Evolutionary conservation across 2,797 vertebrate genomes (phyloP).

Genomic region (Pangasius macronema): DNA sequence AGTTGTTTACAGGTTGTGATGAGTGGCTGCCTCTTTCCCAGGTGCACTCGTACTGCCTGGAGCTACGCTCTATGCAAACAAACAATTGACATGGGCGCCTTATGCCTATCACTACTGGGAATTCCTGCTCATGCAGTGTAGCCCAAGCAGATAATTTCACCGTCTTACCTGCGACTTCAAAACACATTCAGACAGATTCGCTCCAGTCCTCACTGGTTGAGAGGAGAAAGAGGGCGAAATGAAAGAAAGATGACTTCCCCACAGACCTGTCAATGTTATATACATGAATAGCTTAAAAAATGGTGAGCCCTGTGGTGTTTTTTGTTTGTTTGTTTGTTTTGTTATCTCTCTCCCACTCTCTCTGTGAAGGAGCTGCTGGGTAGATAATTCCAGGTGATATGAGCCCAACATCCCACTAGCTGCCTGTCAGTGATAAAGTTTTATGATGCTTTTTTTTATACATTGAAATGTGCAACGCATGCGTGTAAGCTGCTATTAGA

Average conservation of each 20-base stretch:
- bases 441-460: constrained; percentile 56
- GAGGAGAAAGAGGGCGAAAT: constrained; percentile 20
- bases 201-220: constrained; percentile 49
- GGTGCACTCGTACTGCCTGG: constrained; percentile 62
- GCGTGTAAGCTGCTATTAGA: constrained; percentile 69
- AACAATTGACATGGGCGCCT: constrained; percentile 73
- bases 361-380: constrained; percentile 55
- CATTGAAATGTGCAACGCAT: constrained; percentile 68
- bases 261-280: constrained; percentile 67
- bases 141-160: constrained; percentile 65
- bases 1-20: constrained; percentile 60
- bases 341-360: constrained; percentile 3
- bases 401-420: constrained; percentile 71
- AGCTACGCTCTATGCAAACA: constrained; percentile 75
- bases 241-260: constrained; percentile 60
- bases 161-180: constrained; percentile 63
- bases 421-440: constrained; percentile 81
- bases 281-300: constrained; percentile 49
- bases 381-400: constrained; percentile 73
- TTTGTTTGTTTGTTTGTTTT: constrained; percentile 43
- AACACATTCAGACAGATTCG: constrained; percentile 59
- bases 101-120: constrained; percentile 67
- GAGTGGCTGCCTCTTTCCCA: constrained; percentile 64
- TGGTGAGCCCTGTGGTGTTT: constrained; percentile 58
- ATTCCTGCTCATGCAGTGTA: constrained; percentile 64